Evolutionary conservation across 2,888 invertebrate genomes (phyloP), one percentile per base, ranked within the genome.

Genomic region (Tinea trinotella): DNA sequence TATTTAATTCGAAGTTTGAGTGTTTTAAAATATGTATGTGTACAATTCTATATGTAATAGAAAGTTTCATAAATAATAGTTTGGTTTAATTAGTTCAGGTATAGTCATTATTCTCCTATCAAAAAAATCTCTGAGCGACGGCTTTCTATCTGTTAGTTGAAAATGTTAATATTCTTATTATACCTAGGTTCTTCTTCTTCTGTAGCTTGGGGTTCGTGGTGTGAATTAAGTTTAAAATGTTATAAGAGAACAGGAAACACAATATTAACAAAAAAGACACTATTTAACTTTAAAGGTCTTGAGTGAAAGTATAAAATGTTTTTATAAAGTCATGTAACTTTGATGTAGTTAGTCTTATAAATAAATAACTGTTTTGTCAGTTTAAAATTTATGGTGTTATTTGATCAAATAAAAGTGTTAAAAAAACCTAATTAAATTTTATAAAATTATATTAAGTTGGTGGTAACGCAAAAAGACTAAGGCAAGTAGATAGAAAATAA

Each of bases 401-500:
- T 46, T 15, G 10, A 46, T 46, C 9, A 10, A 19, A 46, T 19
- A 7, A 18, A 7, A 46, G 2, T 19, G 9, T 19, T 9, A 46
- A 17, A 46, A 40, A 40, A 2, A 35, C 7, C 35, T 35, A 35
- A 35, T 40, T 15, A 40, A 40, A 40, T 40, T 15, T 4, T 40
- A 40, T 15, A 40, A 15, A 40, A 40, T 15, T 13, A 15, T 9
- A 7, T 24, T 24, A 40, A 40, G 13, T 40, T 40, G 5, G 40
- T 13, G 40, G 40, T 40, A 13, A 15, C 2, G 40, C 40, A 15
- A 13, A 40, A 40, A 40, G 65, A 60, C 62, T 66, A 70, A 77
- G 70, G 63, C 60, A 64, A 56, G 74, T 81, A 80, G 80, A 64
- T 81, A 81, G 80, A 60, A 58, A 76, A 74, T 73, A 75, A 76